Base-by-base conservation (phyloP, 2,797 vertebrate genomes). In the Thaleichthys pacificus region DNA sequence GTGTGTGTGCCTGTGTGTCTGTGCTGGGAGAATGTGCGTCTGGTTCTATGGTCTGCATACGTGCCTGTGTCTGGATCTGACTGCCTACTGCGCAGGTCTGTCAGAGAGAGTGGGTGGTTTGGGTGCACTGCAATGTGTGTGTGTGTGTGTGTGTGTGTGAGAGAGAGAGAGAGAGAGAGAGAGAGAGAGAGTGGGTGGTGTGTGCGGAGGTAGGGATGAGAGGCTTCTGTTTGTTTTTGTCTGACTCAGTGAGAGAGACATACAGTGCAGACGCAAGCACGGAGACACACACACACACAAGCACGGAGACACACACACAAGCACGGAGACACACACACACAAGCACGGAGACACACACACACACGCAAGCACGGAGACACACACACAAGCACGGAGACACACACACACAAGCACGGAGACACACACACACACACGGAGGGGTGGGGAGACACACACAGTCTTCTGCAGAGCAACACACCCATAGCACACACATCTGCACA, bases 171-270 rank as follows among this genome's bases (percentile, higher is more conserved):
- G 35, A 7, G 35, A 7, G 35, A 38, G 35, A 38, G 35, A 38
- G 35, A 6, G 61, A 66, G 61, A 21, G 74, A 67, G 80, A 63
- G 82, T 81, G 85, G 74, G 84, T 77, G 84, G 83, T 81, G 72
- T 84, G 81, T 86, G 84, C 80, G 77, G 84, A 86, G 84, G 83
- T 83, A 82, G 84, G 81, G 80, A 88, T 85, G 85, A 88, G 86
- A 76, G 68, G 77, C 83, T 80, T 76, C 76, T 90, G 87, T 91
- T 91, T 92, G 91, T 91, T 91, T 92, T 89, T 78, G 86, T 91
- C 85, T 91, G 87, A 84, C 85, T 86, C 79, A 62, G 64, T 81
- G 71, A 81, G 72, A 73, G 79, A 74, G 74, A 81, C 68, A 64
- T 67, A 66, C 72, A 76, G 77, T 72, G 49, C 56, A 72, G 77